Evolutionary conservation across 2,113 vertebrate genomes (phyloP), one percentile per base, ranked within the genome.

Genomic region (Gymnogyps californianus): DNA sequence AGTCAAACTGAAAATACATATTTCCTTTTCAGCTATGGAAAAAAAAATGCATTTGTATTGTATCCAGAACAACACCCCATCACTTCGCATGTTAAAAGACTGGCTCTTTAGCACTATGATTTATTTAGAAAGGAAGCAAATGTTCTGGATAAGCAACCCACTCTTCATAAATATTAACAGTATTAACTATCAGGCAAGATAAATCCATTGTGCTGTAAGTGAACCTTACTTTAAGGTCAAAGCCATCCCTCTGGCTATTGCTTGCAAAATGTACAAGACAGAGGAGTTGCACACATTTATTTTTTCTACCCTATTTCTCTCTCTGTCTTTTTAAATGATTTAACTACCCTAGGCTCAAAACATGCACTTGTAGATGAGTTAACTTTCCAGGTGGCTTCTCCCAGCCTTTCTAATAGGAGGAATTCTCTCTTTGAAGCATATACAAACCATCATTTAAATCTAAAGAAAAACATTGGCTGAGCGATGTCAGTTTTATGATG

Each of bases 401-500:
- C 65, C 62, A 92, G 55, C 38, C 88, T 87, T 94, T 75, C 34
- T 87, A 96, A 96, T 84, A 90, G 88, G 62, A 82, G 29, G n/a
- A 79, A 81, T 97, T 96, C 90, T 92, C 62, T 91, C 94, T 97
- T 76, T 87, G 88, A 97, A 96, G 74, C 81, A 69, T 64, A 78
- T 24, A 97, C 32, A 95, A 97, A 76, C 85, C 80, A 97, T 97
- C 85, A 90, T 74, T 94, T 96, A 96, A 96, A 44, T 89, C 83
- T 85, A 83, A 96, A 85, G 89, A 94, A 97, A 97, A 98, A 96
- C 93, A 96, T 4, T 79, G 87, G 62, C 44, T 7, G 36, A 92
- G 91, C 10, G 29, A 95, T 96, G 96, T 97, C 97, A 97, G 92
- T 83, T 96, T 97, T 96, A 93, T 94, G 76, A 97, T 89, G 83